Conservation (phyloP, 92 coral and sea anemone species). For the Umimayanthus chanpuru region DNA sequence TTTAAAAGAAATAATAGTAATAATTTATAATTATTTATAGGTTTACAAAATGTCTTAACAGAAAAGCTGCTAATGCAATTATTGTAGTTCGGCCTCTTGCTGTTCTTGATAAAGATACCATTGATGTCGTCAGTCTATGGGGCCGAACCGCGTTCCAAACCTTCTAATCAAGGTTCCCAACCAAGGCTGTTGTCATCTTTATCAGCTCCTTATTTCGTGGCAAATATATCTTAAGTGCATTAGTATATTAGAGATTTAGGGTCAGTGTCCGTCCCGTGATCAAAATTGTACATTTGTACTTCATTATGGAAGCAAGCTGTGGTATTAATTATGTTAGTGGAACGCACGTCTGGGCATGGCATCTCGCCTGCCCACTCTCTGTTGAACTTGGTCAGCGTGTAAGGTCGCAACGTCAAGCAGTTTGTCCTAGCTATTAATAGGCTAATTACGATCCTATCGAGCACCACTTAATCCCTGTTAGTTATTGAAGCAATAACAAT, state of each 20-base stretch:
- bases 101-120: neutral
- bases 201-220: neutral
- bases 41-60: neutral
- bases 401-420: neutral
- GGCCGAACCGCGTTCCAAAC: neutral
- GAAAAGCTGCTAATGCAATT: constrained; percentile 8
- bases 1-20: neutral
- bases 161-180: neutral
- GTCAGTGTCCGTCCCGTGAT: constrained; percentile 5
- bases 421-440: too few relatives aligned
- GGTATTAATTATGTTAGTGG: neutral
- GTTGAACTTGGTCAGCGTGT: neutral
- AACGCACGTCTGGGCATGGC: neutral
- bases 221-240: neutral
- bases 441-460: too few relatives aligned
- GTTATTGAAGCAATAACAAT: too few relatives aligned
- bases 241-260: neutral
- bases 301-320: constrained; percentile 12
- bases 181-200: neutral
- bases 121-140: neutral
- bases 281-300: constrained; percentile 26
- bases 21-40: constrained; percentile 1
- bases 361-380: neutral
- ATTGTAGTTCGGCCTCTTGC: neutral
- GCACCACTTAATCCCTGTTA: too few relatives aligned